Percentiles rank a stretch among this genome's conserved stretches.
Conservation (phyloP, 2,113 vertebrate genomes). For the Macrotis lagotis region DNA sequence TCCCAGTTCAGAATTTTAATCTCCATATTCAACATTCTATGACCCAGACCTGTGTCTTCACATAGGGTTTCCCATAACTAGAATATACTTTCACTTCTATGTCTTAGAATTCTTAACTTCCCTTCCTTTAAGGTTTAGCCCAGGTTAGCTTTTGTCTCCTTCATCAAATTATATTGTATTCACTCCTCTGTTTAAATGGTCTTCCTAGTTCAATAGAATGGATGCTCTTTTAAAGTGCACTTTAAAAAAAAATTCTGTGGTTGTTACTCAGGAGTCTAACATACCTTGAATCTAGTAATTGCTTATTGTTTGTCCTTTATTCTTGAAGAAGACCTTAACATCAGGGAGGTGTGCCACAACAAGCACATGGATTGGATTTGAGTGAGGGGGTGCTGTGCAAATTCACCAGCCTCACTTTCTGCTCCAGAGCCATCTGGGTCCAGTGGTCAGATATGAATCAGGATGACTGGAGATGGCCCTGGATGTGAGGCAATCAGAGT, state of each 20-base stretch:
- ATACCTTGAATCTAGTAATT: neutral
- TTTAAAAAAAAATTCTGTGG: neutral
- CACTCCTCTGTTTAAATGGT: neutral
- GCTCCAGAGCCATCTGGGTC: too few relatives aligned
- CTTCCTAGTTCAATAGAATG: neutral
- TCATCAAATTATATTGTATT: neutral
- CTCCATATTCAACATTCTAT: neutral
- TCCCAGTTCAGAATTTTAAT: neutral
- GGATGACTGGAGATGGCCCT: too few relatives aligned
- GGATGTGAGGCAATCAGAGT: too few relatives aligned
- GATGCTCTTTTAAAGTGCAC: neutral
- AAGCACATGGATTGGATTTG: too few relatives aligned
- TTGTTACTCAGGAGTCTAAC: neutral
- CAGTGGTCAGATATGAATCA: too few relatives aligned
- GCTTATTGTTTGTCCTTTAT: too few relatives aligned
- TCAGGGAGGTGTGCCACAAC: too few relatives aligned
- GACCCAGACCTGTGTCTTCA: neutral
- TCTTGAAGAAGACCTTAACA: too few relatives aligned
- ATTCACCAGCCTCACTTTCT: too few relatives aligned
- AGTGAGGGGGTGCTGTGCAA: too few relatives aligned
- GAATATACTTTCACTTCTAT: neutral
- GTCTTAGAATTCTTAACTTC: neutral
- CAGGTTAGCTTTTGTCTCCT: neutral
- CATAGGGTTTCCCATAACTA: neutral
- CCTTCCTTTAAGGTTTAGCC: neutral